Conservation (phyloP, 2,888 invertebrate species). For the Resseliella maxima region DNA sequence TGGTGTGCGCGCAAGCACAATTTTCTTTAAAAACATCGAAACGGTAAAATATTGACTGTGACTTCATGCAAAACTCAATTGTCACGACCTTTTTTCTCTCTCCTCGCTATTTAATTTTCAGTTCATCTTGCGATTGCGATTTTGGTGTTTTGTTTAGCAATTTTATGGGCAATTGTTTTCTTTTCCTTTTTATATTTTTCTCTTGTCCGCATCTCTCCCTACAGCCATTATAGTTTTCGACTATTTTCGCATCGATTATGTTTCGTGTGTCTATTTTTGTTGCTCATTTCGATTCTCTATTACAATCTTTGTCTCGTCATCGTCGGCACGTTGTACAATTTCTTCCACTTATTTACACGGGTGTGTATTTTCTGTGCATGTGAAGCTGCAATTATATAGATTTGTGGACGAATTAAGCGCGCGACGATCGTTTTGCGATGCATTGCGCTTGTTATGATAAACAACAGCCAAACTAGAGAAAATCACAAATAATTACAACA, state of each 20-base stretch:
- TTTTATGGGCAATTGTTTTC: slow-evolving; percentile 53
- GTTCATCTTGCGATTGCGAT: too few relatives aligned
- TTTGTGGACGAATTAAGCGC: slow-evolving; percentile 10
- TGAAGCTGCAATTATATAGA: slow-evolving; percentile 3
- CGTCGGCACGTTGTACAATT: slow-evolving; percentile 7
- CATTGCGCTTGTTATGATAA: slow-evolving; percentile 19
- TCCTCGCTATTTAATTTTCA: slow-evolving; percentile 47
- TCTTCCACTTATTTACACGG: slow-evolving; percentile 37
- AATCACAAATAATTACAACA: slow-evolving; percentile 55
- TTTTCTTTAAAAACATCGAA: neutral
- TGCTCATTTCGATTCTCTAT: neutral
- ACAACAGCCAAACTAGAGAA: slow-evolving; percentile 5
- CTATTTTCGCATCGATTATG: neutral
- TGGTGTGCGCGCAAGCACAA: neutral
- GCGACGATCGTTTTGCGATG: slow-evolving; percentile 29
- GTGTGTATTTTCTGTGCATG: too few relatives aligned
- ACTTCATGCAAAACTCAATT: slow-evolving; percentile 55
- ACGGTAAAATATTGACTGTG: slow-evolving; percentile 55
- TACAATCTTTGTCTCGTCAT: slow-evolving; percentile 55
- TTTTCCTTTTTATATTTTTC: too few relatives aligned
- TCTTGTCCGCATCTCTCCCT: neutral
- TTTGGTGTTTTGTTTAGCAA: neutral
- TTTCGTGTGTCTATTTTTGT: slow-evolving; percentile 11
- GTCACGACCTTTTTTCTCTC: slow-evolving; percentile 54
- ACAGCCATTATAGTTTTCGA: neutral